Conservation (phyloP, 2,888 invertebrate genomes). For the Theodoxus fluviatilis region DNA sequence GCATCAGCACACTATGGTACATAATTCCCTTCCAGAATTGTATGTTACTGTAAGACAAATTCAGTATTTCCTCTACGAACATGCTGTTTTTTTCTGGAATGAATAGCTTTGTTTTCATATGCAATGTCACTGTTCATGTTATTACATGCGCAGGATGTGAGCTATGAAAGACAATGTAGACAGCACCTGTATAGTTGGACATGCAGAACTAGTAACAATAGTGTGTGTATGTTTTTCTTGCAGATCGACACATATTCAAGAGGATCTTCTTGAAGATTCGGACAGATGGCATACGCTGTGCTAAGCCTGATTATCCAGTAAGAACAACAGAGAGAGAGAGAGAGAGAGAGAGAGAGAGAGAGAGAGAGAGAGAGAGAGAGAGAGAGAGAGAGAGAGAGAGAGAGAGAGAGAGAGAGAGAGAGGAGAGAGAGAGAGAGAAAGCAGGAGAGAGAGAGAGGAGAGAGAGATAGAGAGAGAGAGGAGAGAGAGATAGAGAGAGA, state of each 20-base stretch:
- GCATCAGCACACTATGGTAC: too few relatives aligned
- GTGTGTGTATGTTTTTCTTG: constrained; percentile 27
- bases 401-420: not conserved
- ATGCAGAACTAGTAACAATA: too few relatives aligned
- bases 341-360: not conserved
- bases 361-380: not conserved
- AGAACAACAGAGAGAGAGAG: constrained; percentile 30
- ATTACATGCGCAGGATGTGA: not conserved
- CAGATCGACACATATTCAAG: constrained; percentile 67
- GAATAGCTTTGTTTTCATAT: not conserved
- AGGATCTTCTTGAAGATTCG: constrained; percentile 63
- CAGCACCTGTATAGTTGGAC: too few relatives aligned
- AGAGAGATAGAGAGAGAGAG: not conserved
- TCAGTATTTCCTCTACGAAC: too few relatives aligned
- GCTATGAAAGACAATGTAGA: too few relatives aligned
- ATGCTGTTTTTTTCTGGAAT: not conserved
- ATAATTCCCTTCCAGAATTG: too few relatives aligned
- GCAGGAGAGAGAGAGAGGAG: not conserved
- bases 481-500: not conserved
- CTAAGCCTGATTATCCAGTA: constrained; percentile 66
- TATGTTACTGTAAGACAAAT: too few relatives aligned
- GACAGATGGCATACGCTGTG: constrained; percentile 63
- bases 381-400: not conserved
- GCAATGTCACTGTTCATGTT: not conserved
- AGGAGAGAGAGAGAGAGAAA: not conserved